Conservation (phyloP, 2,113 vertebrate genomes). For the Mesoclemmys tuberculata region DNA sequence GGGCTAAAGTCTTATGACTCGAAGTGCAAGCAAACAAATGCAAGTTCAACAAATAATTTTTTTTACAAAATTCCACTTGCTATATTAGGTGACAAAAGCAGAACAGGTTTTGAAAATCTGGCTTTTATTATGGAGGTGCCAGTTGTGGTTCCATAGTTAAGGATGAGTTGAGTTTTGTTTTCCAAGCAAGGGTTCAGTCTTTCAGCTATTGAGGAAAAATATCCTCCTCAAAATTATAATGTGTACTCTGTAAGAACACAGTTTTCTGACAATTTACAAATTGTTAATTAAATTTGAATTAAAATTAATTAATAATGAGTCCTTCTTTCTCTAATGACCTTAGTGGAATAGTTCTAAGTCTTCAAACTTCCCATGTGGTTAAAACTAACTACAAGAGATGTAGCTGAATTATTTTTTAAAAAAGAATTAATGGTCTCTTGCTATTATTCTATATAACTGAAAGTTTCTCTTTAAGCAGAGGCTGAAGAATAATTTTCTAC, state of each 20-base stretch:
- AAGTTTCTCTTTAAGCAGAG: constrained; percentile 14
- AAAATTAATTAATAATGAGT: constrained; percentile 48
- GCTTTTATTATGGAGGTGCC: too few species aligned
- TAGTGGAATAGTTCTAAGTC: neutral
- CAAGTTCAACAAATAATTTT: too few species aligned
- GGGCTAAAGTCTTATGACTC: too few species aligned
- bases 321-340: constrained; percentile 34
- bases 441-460: neutral
- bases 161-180: too few species aligned
- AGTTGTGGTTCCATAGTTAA: too few species aligned
- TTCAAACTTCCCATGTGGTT: constrained; percentile 38
- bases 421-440: neutral
- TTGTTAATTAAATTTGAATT: constrained; percentile 47
- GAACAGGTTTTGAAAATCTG: too few species aligned
- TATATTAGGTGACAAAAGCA: too few species aligned
- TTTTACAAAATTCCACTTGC: too few species aligned
- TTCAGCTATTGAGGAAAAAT: too few species aligned
- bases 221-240: neutral
- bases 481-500: neutral
- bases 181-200: too few species aligned
- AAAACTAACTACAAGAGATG: constrained; percentile 7
- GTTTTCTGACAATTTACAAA: constrained; percentile 19
- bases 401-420: neutral
- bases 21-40: too few species aligned
- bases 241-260: neutral